Evolutionary conservation across 92 coral and sea anemone species (phyloP).

Genomic region (Porites rus): DNA sequence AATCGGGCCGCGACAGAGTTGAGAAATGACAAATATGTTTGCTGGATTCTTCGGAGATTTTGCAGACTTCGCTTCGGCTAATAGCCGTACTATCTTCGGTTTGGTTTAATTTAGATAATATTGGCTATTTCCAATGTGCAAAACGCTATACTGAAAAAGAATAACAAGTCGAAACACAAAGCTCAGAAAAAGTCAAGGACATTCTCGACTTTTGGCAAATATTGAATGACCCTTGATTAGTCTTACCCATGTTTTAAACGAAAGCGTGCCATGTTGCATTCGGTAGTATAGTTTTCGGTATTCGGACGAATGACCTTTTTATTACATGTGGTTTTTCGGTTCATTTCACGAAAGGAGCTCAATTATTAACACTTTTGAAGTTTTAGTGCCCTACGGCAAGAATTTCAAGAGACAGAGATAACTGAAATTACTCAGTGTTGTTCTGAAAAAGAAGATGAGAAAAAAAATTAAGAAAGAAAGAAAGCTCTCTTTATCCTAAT

Average conservation of each 20-base stretch:
- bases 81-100: background rate
- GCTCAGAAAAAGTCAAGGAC: background rate
- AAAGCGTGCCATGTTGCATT: background rate
- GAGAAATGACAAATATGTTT: slow-evolving; percentile 21
- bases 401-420: background rate
- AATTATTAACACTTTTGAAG: slow-evolving; percentile 4
- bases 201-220: background rate
- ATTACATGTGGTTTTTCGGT: slow-evolving; percentile 1
- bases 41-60: background rate
- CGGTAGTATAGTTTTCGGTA: background rate
- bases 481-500: no score
- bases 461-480: no score
- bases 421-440: background rate
- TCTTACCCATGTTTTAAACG: background rate
- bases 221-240: background rate
- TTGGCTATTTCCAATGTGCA: background rate
- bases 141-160: background rate
- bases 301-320: background rate
- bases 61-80: background rate
- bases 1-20: background rate
- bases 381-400: slow-evolving; percentile 1
- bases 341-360: slow-evolving; percentile 17
- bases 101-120: background rate
- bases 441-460: no score
- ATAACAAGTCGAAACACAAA: background rate